Conservation (phyloP, 1,140 invertebrate genomes). For the Eulimnadia texana region DNA sequence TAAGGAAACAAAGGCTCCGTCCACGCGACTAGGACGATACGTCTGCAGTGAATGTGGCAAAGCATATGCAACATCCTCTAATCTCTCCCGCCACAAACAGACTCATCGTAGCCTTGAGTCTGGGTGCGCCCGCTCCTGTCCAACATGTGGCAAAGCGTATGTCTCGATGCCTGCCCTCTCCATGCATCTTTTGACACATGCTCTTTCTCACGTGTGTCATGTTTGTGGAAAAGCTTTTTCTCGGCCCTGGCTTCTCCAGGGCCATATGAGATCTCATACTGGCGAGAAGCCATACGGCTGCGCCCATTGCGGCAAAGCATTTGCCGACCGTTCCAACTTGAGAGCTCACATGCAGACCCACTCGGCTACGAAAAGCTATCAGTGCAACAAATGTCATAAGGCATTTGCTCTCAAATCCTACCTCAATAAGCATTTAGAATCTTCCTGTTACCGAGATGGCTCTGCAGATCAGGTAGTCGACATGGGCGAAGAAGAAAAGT, state of each 20-base stretch:
- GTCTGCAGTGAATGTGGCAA: conserved; percentile 92
- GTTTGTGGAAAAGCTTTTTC: conserved; percentile 49
- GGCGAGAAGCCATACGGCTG: conserved; percentile 53
- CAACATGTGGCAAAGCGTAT: conserved; percentile 87
- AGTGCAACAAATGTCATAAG: conserved; percentile 77
- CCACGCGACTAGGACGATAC: conserved; percentile 41
- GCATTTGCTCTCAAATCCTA: conserved; percentile 93
- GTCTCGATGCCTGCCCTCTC: conserved; percentile 93
- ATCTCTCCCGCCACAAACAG: conserved; percentile 91
- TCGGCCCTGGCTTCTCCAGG: conserved; percentile 80
- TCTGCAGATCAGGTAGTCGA: neutral
- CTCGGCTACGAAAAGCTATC: conserved; percentile 75
- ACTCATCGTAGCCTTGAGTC: conserved; percentile 89
- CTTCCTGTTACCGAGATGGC: conserved; percentile 48
- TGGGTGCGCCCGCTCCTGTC: conserved; percentile 80
- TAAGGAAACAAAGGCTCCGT: neutral
- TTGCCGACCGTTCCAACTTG: conserved; percentile 68
- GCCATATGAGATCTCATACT: conserved; percentile 51
- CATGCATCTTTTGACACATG: conserved; percentile 86
- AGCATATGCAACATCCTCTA: conserved; percentile 90
- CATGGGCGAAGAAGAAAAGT: neutral
- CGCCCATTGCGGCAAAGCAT: conserved; percentile 51
- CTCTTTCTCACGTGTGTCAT: conserved; percentile 39
- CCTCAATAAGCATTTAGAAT: conserved; percentile 91
- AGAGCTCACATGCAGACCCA: conserved; percentile 99